Conservation (phyloP, 2,113 vertebrate species). For the Scolopax mira region DNA sequence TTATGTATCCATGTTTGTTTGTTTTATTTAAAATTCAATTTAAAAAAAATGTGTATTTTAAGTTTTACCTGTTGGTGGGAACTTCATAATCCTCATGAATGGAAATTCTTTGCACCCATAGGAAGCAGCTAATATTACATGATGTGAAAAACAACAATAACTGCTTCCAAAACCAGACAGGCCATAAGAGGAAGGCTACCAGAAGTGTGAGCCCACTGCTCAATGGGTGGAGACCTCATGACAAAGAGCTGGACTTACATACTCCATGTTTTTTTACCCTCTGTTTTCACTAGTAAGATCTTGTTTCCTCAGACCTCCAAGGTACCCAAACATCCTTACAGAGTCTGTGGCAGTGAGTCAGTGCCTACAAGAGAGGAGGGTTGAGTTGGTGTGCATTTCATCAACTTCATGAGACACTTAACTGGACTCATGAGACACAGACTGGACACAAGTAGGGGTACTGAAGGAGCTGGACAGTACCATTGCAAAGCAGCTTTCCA, state of each 20-base stretch:
- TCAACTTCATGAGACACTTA: too few relatives aligned
- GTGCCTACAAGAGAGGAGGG: background rate
- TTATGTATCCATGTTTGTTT: accelerated
- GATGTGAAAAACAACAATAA: background rate
- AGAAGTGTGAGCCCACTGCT: background rate
- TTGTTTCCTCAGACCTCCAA: background rate
- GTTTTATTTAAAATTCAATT: background rate
- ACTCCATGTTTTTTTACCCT: background rate
- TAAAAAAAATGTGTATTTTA: background rate
- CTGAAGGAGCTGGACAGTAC: background rate
- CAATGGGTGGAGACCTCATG: background rate
- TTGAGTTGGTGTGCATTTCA: background rate
- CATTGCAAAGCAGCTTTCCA: background rate
- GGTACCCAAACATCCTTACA: background rate
- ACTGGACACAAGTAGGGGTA: background rate
- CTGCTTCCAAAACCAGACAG: background rate
- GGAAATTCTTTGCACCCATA: background rate
- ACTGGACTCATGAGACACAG: background rate
- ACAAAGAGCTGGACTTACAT: background rate
- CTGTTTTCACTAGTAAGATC: background rate
- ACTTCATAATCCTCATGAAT: background rate
- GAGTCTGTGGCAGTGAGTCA: background rate
- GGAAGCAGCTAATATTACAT: background rate
- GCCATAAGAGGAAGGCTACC: background rate
- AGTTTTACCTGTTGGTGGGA: background rate